Evolutionary conservation across 2,113 vertebrate genomes (phyloP), one percentile per base, ranked within the genome.

Genomic region (Chlorodrepanis virens): DNA sequence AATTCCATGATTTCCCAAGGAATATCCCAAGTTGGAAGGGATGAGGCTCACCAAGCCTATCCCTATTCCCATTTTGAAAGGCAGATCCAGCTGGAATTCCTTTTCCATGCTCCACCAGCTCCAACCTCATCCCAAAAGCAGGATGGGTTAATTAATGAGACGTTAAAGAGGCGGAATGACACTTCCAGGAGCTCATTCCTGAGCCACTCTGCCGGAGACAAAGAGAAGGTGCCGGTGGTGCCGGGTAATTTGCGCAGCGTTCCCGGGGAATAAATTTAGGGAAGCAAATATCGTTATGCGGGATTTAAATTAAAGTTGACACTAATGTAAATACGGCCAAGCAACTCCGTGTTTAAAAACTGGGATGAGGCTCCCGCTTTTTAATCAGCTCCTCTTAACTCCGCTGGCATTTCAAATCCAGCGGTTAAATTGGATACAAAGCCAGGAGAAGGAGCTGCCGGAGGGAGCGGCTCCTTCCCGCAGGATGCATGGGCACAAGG

Each of bases 221-320:
- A 98, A 98, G 98, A 97, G 96, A 97, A 96, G 92, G 95, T 89
- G 94, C 96, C 79, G 90, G 92, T 64, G 78, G 97, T 88, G 96
- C 97, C 81, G 96, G 98, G 97, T 97, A 97, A 98, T 98, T 98
- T 98, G 97, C 56, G 77, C 47, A 69, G 87, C 92, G 96, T 94
- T 97, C 93, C 94, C 33, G 75, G 97, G 5, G 97, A 97, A 98
- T 97, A 97, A 98, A 97, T 98, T 98, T 97, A 97, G 95, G 40
- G 98, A 97, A 97, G 98, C 97, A 98, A 98, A 98, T 98, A 98
- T 95, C 97, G 97, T 98, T 98, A 98, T 97, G 97, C 94, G 60
- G 97, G 96, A 98, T 98, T 98, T 98, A 98, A 98, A 98, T 98
- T 98, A 98, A 98, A 98, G 97, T 96, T 97, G 98, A 98, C 97